Evolutionary conservation across 23 tunicate species (phyloP), one percentile per base, ranked within the genome.

Genomic region (Aplidium turbinatum): DNA sequence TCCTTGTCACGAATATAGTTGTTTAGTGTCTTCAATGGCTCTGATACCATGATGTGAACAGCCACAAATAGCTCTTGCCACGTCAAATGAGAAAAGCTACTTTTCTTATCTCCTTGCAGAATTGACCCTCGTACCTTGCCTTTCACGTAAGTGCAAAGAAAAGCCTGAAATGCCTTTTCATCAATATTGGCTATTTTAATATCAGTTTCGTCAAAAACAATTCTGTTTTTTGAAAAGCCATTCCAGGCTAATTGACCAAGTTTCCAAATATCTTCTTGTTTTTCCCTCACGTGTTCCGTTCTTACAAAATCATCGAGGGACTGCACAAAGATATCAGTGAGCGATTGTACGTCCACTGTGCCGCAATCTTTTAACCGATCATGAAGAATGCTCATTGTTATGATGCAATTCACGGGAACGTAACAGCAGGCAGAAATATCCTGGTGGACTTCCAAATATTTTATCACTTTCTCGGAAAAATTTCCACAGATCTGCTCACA

Each of bases 31-130:
- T n/a, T n/a, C n/a, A n/a, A n/a, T n/a, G n/a, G n/a, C n/a, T n/a
- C n/a, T n/a, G 50, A 42, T 16, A 42, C 16, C 50, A 42, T 42
- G 13, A 42, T 42, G 57, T 69, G 19, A 35, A 69, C 28, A 1
- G 75, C 75, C 19, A 57, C 46, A 27, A 69, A 69, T 33, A 69
- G 35, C 26, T 69, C 75, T 31, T 69, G 75, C 75, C 75, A 69
- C 1, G 46, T 38, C 31, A 69, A 27, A 27, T 69, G 75, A 21
- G 48, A 31, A n/a, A 69, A 69, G 57, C 16, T 40, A 21, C 75
- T 69, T 33, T 46, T 69, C 57, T 45, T 69, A 33, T 38, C 75
- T 11, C 42, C 23, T 18, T 45, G 33, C 31, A 69, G 75, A 35
- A 69, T 42, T 1, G 35, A 25, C 16, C 42, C 57, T 40, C 57